These are phyloP conservation scores for Lasiurus cinereus DNA, from an alignment of 2,113 vertebrate species.

Conservation along the genomic window DNA sequence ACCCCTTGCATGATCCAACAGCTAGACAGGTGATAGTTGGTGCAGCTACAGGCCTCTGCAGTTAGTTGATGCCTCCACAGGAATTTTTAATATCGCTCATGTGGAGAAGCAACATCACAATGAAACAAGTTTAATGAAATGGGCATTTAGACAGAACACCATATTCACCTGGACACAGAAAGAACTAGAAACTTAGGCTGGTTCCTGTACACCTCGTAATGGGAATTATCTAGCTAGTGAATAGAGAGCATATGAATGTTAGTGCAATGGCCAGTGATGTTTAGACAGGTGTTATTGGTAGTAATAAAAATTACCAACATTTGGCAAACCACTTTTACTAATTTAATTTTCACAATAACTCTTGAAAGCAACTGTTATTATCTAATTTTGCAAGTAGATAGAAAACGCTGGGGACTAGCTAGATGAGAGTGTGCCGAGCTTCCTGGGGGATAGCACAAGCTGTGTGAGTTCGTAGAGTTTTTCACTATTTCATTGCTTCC, in stretches of 20 bases:
- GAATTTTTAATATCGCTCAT: not conserved
- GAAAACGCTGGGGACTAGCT: not conserved
- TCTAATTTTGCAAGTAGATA: not conserved
- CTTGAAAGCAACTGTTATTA: not conserved
- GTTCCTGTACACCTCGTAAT: not conserved
- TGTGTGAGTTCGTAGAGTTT: not conserved
- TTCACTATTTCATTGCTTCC: not conserved
- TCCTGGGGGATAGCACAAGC: not conserved
- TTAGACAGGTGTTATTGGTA: not conserved
- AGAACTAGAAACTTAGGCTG: not conserved
- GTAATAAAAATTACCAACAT: not conserved
- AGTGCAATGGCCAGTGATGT: not conserved
- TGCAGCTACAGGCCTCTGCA: not conserved
- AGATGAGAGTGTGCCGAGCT: not conserved
- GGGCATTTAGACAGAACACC: not conserved
- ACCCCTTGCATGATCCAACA: not conserved
- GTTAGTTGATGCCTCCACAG: not conserved
- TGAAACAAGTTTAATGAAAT: not conserved
- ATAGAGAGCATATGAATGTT: not conserved
- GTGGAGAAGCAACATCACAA: not conserved
- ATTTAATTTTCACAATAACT: slow-evolving; percentile 38
- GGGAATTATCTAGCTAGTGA: too few species aligned
- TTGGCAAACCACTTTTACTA: not conserved
- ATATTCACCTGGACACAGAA: not conserved
- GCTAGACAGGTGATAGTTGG: not conserved